phyloP scores from a whole-genome alignment of 2,797 vertebrate species.

The Harpagifer antarcticus region DNA sequence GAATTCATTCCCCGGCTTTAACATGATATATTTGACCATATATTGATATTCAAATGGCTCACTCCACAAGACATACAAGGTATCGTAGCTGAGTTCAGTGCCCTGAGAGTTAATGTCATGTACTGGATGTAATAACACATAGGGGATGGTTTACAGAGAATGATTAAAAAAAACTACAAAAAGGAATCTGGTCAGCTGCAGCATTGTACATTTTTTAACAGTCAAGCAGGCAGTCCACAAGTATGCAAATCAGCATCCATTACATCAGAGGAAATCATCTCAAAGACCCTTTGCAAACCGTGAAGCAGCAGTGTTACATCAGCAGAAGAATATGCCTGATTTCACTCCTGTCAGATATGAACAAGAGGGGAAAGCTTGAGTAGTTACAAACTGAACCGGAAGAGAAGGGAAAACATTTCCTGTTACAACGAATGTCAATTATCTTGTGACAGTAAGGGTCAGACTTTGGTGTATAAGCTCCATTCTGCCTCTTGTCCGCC shows the following conservation, averaged over 20 bases:
- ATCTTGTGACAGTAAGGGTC: conserved; percentile 4
- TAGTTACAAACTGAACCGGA: conserved; percentile 9
- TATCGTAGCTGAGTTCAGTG: too few relatives aligned
- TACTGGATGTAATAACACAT: background rate
- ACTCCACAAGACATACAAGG: background rate
- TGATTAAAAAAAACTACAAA: background rate
- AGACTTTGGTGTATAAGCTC: background rate
- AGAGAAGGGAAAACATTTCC: conserved; percentile 6
- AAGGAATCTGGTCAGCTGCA: background rate
- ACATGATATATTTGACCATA: conserved; percentile 1
- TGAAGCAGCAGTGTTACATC: conserved; percentile 48
- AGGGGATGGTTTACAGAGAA: background rate
- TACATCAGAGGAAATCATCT: conserved; percentile 16
- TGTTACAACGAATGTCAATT: background rate
- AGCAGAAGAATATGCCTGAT: conserved; percentile 39
- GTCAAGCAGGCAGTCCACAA: conserved; percentile 14
- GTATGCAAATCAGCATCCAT: conserved; percentile 34
- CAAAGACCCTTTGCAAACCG: conserved; percentile 23
- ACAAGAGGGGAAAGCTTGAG: conserved; percentile 12
- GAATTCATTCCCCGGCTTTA: conserved; percentile 26
- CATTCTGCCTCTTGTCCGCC: conserved; percentile 2
- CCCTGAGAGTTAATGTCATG: background rate
- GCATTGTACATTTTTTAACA: background rate
- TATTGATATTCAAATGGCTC: background rate
- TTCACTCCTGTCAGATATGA: conserved; percentile 31